Base-by-base conservation (phyloP, 1,140 invertebrate genomes). In the Phymorhynchus buccinoides region DNA sequence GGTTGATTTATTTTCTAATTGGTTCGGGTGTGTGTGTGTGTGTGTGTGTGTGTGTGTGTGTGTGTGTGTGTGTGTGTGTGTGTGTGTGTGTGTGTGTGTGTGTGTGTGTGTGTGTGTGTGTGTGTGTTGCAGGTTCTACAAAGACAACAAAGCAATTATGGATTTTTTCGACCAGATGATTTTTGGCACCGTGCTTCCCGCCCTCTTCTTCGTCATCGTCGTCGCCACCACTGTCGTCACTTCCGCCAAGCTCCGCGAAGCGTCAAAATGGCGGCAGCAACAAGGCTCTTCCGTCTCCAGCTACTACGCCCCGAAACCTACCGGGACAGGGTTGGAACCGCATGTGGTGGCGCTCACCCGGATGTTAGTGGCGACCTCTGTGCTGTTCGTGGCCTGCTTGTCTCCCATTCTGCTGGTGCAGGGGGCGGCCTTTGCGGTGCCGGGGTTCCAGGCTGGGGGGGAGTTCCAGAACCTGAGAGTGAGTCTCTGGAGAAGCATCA, bases 371-470 rank as follows among this genome's bases (percentile, higher is more conserved):
- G 41, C 66, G 1, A 73, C 66, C 7, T 83, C 82, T 37, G 41
- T 83, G 41, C 66, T 83, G 7, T 83, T 83, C 42, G n/a, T 83
- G 56, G 62, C 73, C 62, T 83, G 82, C 62, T n/a, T 42, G 14
- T 41, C 66, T 16, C 82, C 82, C 27, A 44, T 27, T 35, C 6
- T 75, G 39, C 44, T 27, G 12, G n/a, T 37, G n/a, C 83, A 84
- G 44, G 30, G 77, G 73, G 44, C 48, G 0, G 79, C 37, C 48
- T 62, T 41, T 35, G 27, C 79, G 1, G 83, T 84, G n/a, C 71
- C 30, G 16, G 83, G 77, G 6, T 42, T 79, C 3, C 48, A 22
- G 41, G 44, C 44, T 12, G 32, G 75, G 3, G 48, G 48, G 1
- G 14, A 14, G 1, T 77, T 79, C 42, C 32, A 52, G 35, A 84